phyloP scores from a whole-genome alignment of 2,888 invertebrate genomes.

The Autographa pulchrina region DNA sequence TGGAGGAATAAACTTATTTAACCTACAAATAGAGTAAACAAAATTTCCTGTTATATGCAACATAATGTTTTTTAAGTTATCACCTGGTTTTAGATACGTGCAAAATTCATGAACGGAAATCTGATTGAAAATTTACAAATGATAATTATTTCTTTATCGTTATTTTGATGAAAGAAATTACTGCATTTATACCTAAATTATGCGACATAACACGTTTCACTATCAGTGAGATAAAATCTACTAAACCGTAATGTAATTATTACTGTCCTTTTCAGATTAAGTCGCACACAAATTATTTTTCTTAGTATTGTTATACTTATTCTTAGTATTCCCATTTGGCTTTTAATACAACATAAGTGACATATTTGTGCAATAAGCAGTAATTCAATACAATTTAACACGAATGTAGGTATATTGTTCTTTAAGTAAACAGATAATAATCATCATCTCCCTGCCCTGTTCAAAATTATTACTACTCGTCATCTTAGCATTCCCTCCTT shows the following conservation, averaged over 20 bases:
- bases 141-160: not conserved
- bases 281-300: not conserved
- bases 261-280: not conserved
- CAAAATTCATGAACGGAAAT: not conserved
- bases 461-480: no score
- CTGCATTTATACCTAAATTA: not conserved
- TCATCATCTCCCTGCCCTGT: no score
- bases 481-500: no score
- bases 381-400: no score
- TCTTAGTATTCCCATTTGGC: not conserved
- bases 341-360: not conserved
- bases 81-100: not conserved
- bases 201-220: not conserved
- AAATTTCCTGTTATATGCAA: not conserved
- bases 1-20: conserved; percentile 10
- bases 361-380: no score
- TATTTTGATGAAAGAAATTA: not conserved
- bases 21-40: not conserved
- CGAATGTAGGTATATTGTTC: no score
- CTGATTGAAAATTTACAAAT: not conserved
- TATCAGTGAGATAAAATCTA: not conserved
- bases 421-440: no score
- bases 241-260: not conserved
- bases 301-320: not conserved
- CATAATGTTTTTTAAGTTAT: not conserved